Evolutionary conservation across 2,888 invertebrate species (phyloP), one percentile per base, ranked within the genome.

Genomic region (Hedychridium roseum): DNA sequence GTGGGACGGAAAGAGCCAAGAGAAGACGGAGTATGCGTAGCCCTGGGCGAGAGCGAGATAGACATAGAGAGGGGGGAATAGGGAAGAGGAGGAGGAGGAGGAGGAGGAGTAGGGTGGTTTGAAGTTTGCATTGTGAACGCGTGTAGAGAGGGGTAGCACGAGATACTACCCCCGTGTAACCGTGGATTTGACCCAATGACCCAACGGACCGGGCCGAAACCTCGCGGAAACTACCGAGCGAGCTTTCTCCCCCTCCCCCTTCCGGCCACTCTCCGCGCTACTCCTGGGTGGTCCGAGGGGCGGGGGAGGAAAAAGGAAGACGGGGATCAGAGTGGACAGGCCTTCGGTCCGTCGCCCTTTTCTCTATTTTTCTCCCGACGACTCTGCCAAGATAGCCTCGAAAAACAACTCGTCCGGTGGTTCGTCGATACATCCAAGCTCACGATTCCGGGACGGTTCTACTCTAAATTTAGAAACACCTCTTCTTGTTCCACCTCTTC

Each of bases 171-270:
- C 69, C 68, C 70, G 62, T 72, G 61, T 66, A 63, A 64, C 66
- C 57, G 62, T 63, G 64, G 68, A 73, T 77, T 72, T 78, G 78
- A 78, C 78, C 78, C 72, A 77, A 75, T 77, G 76, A 78, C 78
- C 78, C 63, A 68, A 54, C 76, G 76, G 50, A 60, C 56, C 41
- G 34, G 37, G 17, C 64, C 78, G 76, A 77, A 67, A 58, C 46
- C 36, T 20, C 30, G 51, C 76, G 77, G 68, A 73, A 73, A 63
- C 54, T 42, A 27, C 59, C 75, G 74, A 70, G 46, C 54, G 26
- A 36, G 31, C 36, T 27, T 34, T 20, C 23, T 20, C 38, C 36
- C 26, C 12, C 12, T 40, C 26, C 30, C 23, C 32, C 50, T 28
- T 28, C 43, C 31, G 3, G 32, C 9, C 39, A 17, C 34, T 37